Base-by-base conservation (phyloP, 1,140 invertebrate species). In the Pectinophora gossypiella region DNA sequence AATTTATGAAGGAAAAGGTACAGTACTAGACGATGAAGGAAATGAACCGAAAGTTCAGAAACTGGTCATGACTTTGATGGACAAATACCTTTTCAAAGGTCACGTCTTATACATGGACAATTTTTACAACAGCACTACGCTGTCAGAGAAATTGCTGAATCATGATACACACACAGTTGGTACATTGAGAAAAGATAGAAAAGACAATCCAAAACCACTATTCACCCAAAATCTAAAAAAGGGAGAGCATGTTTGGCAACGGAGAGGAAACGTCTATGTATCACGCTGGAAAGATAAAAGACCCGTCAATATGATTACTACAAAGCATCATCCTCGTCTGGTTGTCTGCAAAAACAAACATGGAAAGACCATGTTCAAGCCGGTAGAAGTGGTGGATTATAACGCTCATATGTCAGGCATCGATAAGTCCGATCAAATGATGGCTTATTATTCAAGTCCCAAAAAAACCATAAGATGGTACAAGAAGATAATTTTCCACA, bases 251-350 rank as follows among this genome's bases (percentile, higher is more conserved):
- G 46, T 55, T 46, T 38, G 35, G 35, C 5, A 38, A 15, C 53
- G 59, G 55, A 19, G 43, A 22, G 42, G 38, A 22, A 19, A 58
- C 18, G 49, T 59, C 9, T 50, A 55, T 36, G 59, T 72, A 4
- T 54, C 48, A 6, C 68, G 70, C 51, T 76, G 70, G 66, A 71
- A 69, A 20, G 68, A 74, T 35, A 68, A 59, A 46, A 40, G 59
- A 15, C 63, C 66, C 32, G 64, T 70, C 4, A 13, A 63, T 22
- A 43, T 35, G 18, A 51, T 72, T 35, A 66, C 61, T 16, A 68
- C 69, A 13, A 47, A 43, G 38, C 49, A 61, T 48, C 59, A 68
- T n/a, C 48, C 56, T n/a, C 27, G 20, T n/a, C 20, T 68, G 48
- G 48, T 56, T 0, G 45, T 58, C 2, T 13, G 22, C 18, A 16